phyloP scores from a whole-genome alignment of 2,113 vertebrate genomes.

The Hyperoodon ampullatus region DNA sequence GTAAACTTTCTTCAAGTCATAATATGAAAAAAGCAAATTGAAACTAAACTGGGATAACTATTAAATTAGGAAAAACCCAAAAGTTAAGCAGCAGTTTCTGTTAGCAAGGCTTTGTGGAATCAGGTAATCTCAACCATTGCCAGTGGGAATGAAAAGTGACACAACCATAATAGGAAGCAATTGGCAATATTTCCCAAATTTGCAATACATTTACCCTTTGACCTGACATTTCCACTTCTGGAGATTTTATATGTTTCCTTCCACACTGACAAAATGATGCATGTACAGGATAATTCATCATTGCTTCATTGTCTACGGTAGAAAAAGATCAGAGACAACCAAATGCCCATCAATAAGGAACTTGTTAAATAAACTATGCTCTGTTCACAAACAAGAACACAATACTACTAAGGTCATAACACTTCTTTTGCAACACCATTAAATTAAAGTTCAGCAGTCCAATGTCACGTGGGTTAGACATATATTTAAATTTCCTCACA shows the following conservation, averaged over 20 bases:
- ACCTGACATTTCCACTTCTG: neutral
- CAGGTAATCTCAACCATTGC: neutral
- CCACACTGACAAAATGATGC: conserved; percentile 7
- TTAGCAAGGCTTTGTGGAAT: neutral
- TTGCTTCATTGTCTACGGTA: neutral
- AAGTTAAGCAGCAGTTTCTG: neutral
- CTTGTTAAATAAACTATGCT: neutral
- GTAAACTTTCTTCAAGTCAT: neutral
- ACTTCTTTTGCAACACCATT: neutral
- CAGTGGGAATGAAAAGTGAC: neutral
- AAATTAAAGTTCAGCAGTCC: neutral
- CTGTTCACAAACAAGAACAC: neutral
- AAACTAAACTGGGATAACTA: conserved; percentile 5
- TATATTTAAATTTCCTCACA: neutral
- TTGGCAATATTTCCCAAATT: neutral
- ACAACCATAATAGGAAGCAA: neutral
- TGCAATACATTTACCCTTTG: neutral
- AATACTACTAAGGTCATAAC: neutral
- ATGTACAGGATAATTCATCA: neutral
- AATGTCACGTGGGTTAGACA: neutral
- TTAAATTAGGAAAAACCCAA: conserved; percentile 25
- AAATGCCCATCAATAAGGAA: neutral
- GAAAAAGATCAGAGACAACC: neutral
- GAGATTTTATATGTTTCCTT: conserved; percentile 3
- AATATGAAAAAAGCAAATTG: conserved; percentile 6